Percentiles rank a stretch among this genome's conserved stretches.
Conservation (phyloP, 2,113 vertebrate genomes). For the Melanocharis versteri region DNA sequence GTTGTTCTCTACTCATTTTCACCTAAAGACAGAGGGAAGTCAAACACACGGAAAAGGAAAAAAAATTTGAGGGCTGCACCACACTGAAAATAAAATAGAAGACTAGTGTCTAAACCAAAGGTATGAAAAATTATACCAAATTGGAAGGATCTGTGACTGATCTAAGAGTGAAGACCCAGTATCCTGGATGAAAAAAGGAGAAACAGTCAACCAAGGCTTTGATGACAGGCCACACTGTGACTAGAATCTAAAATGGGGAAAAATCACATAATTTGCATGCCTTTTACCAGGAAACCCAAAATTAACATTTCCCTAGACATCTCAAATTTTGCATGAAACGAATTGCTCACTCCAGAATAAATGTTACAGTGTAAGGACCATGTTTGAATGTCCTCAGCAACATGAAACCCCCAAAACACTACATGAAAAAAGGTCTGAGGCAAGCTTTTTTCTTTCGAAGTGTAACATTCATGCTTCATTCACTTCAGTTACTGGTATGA, state of each 20-base stretch:
- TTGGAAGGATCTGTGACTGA: background rate
- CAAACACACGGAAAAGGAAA: background rate
- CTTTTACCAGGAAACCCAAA: background rate
- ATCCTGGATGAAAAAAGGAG: background rate
- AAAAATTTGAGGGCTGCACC: background rate
- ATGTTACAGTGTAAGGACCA: background rate
- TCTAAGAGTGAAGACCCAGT: background rate
- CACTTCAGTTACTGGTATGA: background rate
- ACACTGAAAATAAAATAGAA: background rate
- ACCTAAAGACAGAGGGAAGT: background rate
- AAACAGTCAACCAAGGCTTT: background rate
- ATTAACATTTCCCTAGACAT: background rate
- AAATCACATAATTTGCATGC: background rate
- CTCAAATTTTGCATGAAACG: conserved; percentile 8
- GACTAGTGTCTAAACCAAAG: background rate
- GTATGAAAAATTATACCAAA: background rate
- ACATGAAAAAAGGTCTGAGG: background rate
- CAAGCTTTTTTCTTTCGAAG: background rate
- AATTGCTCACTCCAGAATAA: background rate
- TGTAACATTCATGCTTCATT: background rate
- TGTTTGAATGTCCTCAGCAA: background rate
- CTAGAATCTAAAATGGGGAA: background rate
- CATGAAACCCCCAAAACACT: background rate
- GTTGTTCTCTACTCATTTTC: background rate
- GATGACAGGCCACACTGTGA: background rate